These are phyloP conservation scores for Drosophila grimshawi DNA, from an alignment of 1,140 invertebrate genomes.

Conservation along the genomic window DNA sequence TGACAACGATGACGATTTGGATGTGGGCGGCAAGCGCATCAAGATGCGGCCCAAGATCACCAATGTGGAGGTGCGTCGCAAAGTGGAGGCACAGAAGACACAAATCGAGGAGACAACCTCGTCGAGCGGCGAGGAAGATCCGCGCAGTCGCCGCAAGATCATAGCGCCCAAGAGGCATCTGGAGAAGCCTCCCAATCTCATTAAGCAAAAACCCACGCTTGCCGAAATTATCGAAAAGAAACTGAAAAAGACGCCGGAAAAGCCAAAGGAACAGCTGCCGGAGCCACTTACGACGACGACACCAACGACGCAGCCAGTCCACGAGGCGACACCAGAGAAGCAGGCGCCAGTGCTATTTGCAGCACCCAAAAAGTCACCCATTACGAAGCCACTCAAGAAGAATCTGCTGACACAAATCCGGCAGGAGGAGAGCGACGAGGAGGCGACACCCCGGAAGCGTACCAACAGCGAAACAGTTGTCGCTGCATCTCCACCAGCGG, in stretches of 20 bases:
- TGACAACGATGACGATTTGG: constrained; percentile 85
- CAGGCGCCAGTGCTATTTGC: constrained; percentile 25
- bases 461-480: constrained; percentile 66
- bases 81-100: constrained; percentile 86
- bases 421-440: constrained; percentile 78
- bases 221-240: constrained; percentile 81
- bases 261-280: background rate
- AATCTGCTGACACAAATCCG: constrained; percentile 73
- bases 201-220: constrained; percentile 66
- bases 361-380: constrained; percentile 64
- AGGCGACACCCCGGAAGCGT: constrained; percentile 66
- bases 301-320: background rate
- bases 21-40: constrained; percentile 85
- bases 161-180: constrained; percentile 57
- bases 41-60: constrained; percentile 85
- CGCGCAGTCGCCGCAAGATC: constrained; percentile 63
- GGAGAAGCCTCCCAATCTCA: constrained; percentile 40
- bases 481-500: constrained; percentile 1
- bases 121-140: constrained; percentile 84
- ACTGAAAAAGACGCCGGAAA: constrained; percentile 68
- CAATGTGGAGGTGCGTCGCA: constrained; percentile 86
- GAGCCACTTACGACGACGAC: background rate
- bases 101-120: constrained; percentile 86
- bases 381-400: constrained; percentile 79
- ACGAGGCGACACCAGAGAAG: constrained; percentile 43